phyloP scores from a whole-genome alignment of 2,113 vertebrate genomes.

The Eira barbara region DNA sequence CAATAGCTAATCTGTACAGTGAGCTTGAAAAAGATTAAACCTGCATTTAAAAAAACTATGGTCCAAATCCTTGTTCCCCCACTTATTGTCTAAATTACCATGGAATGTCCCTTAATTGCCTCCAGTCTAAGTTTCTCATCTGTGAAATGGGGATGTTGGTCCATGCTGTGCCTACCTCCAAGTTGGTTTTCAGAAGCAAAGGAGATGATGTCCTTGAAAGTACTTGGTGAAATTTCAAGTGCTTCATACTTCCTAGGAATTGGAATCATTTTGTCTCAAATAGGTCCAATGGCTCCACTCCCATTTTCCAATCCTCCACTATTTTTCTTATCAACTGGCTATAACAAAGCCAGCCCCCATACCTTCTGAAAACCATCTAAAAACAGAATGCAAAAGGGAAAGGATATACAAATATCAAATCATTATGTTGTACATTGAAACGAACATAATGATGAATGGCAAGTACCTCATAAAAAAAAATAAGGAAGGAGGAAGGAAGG shows the following conservation, averaged over 20 bases:
- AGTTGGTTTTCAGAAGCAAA: conserved; percentile 3
- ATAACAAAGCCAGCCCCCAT: background rate
- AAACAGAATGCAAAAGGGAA: background rate
- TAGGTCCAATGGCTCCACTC: background rate
- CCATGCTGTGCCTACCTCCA: background rate
- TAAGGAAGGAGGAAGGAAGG: background rate
- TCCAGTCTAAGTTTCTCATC: background rate
- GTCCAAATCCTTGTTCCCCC: background rate
- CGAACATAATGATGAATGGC: background rate
- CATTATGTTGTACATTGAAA: background rate
- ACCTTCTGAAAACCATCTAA: background rate
- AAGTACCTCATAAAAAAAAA: background rate
- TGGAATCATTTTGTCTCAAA: conserved; percentile 28
- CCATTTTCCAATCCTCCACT: background rate
- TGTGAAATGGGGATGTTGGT: background rate
- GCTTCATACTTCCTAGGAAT: background rate
- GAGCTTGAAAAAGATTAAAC: background rate
- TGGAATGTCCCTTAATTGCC: background rate
- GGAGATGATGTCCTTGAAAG: background rate
- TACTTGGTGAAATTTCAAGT: background rate
- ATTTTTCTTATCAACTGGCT: conserved; percentile 33
- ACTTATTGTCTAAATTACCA: background rate
- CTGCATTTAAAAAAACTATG: background rate
- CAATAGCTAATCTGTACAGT: background rate
- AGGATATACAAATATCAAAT: background rate